Conservation (phyloP, 2,797 vertebrate species). For the Hypotaenidia philippensis region DNA sequence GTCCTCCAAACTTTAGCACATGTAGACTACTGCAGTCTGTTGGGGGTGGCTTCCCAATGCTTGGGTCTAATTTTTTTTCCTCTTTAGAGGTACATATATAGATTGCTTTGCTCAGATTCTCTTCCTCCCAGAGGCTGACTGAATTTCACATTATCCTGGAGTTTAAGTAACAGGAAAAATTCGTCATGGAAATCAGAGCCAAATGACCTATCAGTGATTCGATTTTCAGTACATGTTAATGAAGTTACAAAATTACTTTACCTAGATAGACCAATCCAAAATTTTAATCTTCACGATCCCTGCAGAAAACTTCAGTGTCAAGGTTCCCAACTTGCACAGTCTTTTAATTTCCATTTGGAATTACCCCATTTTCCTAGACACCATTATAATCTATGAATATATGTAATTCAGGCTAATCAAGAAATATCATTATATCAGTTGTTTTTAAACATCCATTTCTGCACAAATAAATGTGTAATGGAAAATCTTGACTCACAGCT, state of each 20-base stretch:
- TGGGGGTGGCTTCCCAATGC: neutral
- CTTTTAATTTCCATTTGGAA: neutral
- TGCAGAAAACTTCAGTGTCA: neutral
- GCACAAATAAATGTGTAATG: neutral
- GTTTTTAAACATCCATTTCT: neutral
- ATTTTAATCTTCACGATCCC: neutral
- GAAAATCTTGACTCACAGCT: neutral
- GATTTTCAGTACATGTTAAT: neutral
- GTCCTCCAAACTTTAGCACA: neutral
- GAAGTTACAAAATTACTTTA: neutral
- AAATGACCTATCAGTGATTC: fast-evolving
- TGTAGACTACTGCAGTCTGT: neutral
- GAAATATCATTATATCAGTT: neutral
- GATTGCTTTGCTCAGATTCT: neutral
- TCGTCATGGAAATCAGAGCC: neutral
- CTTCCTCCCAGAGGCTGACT: too few relatives aligned
- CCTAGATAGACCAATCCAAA: neutral
- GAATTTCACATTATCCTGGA: too few relatives aligned
- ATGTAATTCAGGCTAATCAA: neutral
- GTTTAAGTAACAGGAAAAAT: neutral
- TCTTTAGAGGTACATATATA: fast-evolving
- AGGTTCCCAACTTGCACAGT: neutral
- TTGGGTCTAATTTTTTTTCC: neutral
- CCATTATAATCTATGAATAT: neutral
- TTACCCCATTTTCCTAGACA: neutral